Base-by-base conservation (phyloP, 2,888 invertebrate species). In the Didymodactylos carnosus region DNA sequence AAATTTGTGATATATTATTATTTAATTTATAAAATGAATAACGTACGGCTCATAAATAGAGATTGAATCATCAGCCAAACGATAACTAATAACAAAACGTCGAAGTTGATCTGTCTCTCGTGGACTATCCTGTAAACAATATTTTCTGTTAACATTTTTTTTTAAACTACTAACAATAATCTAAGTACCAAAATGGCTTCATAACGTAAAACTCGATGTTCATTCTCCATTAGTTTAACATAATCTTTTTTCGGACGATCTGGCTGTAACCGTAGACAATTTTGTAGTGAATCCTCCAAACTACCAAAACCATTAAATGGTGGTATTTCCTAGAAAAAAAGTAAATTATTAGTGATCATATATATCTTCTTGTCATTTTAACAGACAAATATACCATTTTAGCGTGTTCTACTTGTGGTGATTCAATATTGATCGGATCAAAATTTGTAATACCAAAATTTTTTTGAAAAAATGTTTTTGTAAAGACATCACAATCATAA, bases 401-500 rank as follows among this genome's bases (percentile, higher is more conserved):
- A 29, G 81, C 79, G 72, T n/a, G 11, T 73, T 78, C 79, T 16
- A 75, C 43, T 49, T 76, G 77, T 46, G 77, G 78, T 73, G 78
- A 77, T 39, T 80, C 77, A 6, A 84, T 80, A 73, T 83, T 81
- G 23, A 84, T 79, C 0, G 83, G 80, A 8, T 80, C 79, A 79
- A 84, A 84, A 29, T 84, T 83, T 19, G 82, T 82, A 70, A 83
- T 77, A 43, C 83, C 82, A 75, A 83, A 84, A 76, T 83, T 80
- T 73, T 82, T 80, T 76, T 87, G 86, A 81, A 87, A 92, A 83
- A 90, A 92, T 77, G 87, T 87, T 77, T 90, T 87, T 0, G 92
- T 91, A 82, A 90, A 91, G 25, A 85, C 82, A 80, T 92, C 91
- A 80, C 90, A 90, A 81, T 92, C 89, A 78, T 87, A 88, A 7